Evolutionary conservation across 2,797 vertebrate species (phyloP).

Genomic region (Acanthurus leucopareius): DNA sequence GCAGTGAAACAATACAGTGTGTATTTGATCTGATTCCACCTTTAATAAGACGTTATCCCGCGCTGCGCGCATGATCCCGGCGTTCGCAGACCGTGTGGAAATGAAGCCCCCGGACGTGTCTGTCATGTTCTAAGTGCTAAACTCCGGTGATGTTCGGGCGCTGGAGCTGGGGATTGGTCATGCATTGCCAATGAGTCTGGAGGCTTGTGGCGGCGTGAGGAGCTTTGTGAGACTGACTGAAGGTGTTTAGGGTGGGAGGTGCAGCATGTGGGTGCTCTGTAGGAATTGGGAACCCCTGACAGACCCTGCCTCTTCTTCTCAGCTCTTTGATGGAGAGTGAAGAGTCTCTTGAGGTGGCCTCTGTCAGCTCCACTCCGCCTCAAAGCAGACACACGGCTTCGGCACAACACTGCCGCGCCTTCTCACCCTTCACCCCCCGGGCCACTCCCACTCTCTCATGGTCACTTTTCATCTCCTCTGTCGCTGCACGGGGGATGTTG

Average conservation of each 20-base stretch:
- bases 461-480: constrained; percentile 78
- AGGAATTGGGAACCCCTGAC: constrained; percentile 85
- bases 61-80: constrained; percentile 51
- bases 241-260: constrained; percentile 84
- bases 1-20: constrained; percentile 49
- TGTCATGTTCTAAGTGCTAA: constrained; percentile 83
- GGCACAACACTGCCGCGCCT: constrained; percentile 72
- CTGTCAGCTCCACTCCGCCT: constrained; percentile 86
- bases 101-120: constrained; percentile 78
- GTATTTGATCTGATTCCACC: constrained; percentile 49
- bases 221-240: constrained; percentile 80
- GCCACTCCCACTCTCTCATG: constrained; percentile 79
- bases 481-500: constrained; percentile 50
- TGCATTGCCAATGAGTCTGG: constrained; percentile 87
- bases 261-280: constrained; percentile 81
- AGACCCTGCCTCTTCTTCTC: constrained; percentile 88
- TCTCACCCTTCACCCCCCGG: constrained; percentile 80
- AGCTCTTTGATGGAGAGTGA: constrained; percentile 86
- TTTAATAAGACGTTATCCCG: constrained; percentile 53
- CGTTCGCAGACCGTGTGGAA: constrained; percentile 67
- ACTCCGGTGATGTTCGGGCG: constrained; percentile 81
- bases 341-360: constrained; percentile 87
- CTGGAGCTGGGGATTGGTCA: constrained; percentile 81
- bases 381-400: constrained; percentile 78
- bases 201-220: constrained; percentile 74